These are phyloP conservation scores for Diarsia dahlii DNA, from an alignment of 2,888 invertebrate species.

Conservation along the genomic window DNA sequence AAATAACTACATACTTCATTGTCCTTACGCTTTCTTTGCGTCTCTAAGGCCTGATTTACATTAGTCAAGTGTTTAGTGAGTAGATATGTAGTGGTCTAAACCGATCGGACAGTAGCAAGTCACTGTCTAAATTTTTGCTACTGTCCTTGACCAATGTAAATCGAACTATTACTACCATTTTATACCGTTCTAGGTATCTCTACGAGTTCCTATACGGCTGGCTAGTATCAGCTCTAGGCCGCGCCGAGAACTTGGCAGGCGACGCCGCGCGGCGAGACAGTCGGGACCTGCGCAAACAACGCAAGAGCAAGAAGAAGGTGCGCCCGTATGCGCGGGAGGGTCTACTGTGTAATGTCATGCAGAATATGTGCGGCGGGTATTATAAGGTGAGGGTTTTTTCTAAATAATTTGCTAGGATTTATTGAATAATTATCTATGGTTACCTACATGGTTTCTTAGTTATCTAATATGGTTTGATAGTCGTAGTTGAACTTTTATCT, in stretches of 20 bases:
- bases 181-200: slow-evolving; percentile 92
- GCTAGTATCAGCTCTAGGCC: slow-evolving; percentile 96
- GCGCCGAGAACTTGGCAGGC: slow-evolving; percentile 96
- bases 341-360: slow-evolving; percentile 97
- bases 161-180: neutral
- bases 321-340: slow-evolving; percentile 96
- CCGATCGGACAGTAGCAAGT: neutral
- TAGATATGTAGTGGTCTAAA: neutral
- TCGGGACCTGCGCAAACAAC: slow-evolving; percentile 79
- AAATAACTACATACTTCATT: too few species aligned
- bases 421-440: neutral
- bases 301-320: slow-evolving; percentile 92
- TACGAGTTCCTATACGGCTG: slow-evolving; percentile 98
- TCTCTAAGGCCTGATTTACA: too few species aligned
- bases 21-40: neutral
- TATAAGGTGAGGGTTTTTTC: slow-evolving; percentile 92
- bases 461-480: too few species aligned
- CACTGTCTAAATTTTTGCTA: neutral
- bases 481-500: too few species aligned
- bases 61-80: too few species aligned
- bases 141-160: neutral
- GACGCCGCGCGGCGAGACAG: slow-evolving; percentile 88
- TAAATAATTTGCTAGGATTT: neutral
- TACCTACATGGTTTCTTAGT: too few species aligned
- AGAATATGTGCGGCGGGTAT: slow-evolving; percentile 98